Base-by-base conservation (phyloP, 2,113 vertebrate species). In the Tachysurus vachellii region DNA sequence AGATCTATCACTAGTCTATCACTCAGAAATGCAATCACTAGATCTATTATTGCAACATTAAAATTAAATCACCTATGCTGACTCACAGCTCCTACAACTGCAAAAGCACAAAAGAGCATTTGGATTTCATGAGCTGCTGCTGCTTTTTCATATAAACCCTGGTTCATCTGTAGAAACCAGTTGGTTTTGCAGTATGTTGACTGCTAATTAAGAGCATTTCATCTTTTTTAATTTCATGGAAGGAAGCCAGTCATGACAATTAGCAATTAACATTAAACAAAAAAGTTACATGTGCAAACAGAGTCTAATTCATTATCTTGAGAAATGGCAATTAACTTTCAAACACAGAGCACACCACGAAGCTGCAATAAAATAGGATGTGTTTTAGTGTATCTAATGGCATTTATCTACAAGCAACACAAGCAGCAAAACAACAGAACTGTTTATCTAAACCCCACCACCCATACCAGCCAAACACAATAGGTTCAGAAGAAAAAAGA, bases 321-420 rank as follows among this genome's bases (percentile, higher is more conserved):
- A 64, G 71, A 91, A 91, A 91, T 70, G 68, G 70, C 86, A 91
- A 86, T 88, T 86, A 87, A 79, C 31, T 83, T 84, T 56, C 82
- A 64, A 81, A 82, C 28, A 79, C 70, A 81, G 21, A 62, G 68
- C 56, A 44, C n/a, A 53, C 64, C 21, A 31, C 42, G 76, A 66
- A 88, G 83, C 61, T 89, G 82, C 79, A 88, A 66, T 47, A 28
- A 71, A 80, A 84, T 90, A 89, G 89, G 88, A 54, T 44, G 75
- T n/a, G 64, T 86, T 84, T 89, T 90, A 89, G 90, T 87, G 84
- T 88, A 81, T 89, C 86, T 56, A 85, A 89, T 89, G 87, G 83
- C 84, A 88, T 90, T 70, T 89, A 88, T 89, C 90, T 54, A 36
- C 76, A 42, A 10, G 21, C 12, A 79, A 83, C 16, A 23, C 14